These are phyloP conservation scores for Asarcornis scutulata DNA, from an alignment of 2,113 vertebrate species.

Conservation along the genomic window DNA sequence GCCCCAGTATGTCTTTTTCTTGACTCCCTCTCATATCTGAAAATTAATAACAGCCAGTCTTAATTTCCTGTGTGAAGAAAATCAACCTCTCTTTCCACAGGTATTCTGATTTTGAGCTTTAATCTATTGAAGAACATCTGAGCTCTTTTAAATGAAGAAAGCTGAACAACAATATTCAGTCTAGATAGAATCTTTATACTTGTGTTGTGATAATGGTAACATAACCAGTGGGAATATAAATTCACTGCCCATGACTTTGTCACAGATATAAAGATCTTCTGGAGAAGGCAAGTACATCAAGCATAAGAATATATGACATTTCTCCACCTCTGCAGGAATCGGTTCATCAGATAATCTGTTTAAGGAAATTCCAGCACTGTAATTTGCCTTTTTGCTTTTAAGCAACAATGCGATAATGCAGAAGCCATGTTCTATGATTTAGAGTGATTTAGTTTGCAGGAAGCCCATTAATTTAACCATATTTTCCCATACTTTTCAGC, in stretches of 20 bases:
- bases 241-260: neutral
- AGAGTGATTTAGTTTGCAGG: constrained; percentile 76
- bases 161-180: constrained; percentile 37
- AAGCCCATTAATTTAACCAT: constrained; percentile 80
- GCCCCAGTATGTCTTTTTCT: neutral
- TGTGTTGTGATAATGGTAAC: neutral
- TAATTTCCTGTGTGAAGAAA: constrained; percentile 71
- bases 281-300: constrained; percentile 23
- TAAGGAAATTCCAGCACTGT: constrained; percentile 68
- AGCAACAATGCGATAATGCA: constrained; percentile 73
- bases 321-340: constrained; percentile 62
- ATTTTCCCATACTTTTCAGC: constrained; percentile 83
- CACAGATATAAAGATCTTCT: constrained; percentile 10
- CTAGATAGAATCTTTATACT: constrained; percentile 42
- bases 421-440: constrained; percentile 72
- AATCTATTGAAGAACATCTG: neutral
- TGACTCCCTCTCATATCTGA: constrained; percentile 33
- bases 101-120: constrained; percentile 12
- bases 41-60: constrained; percentile 57
- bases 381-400: constrained; percentile 74
- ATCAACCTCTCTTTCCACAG: neutral
- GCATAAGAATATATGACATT: constrained; percentile 14
- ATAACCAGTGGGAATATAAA: constrained; percentile 41
- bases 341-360: constrained; percentile 72
- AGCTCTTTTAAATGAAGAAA: constrained; percentile 47